Evolutionary conservation across 2,113 vertebrate species (phyloP).

Genomic region (Pseudolaguvia tuberculata): DNA sequence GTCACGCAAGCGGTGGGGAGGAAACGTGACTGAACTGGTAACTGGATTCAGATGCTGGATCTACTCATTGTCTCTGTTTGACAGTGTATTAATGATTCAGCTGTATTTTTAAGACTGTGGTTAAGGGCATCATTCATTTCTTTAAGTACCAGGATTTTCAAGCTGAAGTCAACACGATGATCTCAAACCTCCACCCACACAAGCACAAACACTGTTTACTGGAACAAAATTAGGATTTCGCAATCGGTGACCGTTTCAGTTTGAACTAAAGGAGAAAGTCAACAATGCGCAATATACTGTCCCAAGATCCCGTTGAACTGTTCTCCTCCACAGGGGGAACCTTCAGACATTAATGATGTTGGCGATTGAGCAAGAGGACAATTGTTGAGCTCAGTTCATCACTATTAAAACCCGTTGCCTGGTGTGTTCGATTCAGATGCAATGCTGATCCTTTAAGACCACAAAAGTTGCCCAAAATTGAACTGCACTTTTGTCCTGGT

Average conservation of each 20-base stretch:
- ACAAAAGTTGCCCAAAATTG: too few relatives aligned
- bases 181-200: background rate
- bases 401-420: too few relatives aligned
- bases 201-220: slow-evolving; percentile 10
- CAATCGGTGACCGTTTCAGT: background rate
- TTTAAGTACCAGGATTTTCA: background rate
- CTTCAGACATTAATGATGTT: slow-evolving; percentile 1
- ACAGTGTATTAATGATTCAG: background rate
- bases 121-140: slow-evolving; percentile 1
- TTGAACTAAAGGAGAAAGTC: background rate
- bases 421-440: too few relatives aligned
- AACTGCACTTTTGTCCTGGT: too few relatives aligned
- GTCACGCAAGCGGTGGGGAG: background rate
- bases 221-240: background rate
- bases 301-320: background rate
- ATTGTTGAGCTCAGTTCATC: too few relatives aligned
- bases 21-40: background rate
- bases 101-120: background rate
- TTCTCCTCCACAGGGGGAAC: background rate
- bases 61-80: background rate
- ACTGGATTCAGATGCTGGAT: background rate
- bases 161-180: background rate
- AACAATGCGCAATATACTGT: background rate
- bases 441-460: too few relatives aligned
- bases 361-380: too few relatives aligned